These are phyloP conservation scores for Quadroppia sp. DNA, from an alignment of 2,888 invertebrate genomes.

Conservation along the genomic window DNA sequence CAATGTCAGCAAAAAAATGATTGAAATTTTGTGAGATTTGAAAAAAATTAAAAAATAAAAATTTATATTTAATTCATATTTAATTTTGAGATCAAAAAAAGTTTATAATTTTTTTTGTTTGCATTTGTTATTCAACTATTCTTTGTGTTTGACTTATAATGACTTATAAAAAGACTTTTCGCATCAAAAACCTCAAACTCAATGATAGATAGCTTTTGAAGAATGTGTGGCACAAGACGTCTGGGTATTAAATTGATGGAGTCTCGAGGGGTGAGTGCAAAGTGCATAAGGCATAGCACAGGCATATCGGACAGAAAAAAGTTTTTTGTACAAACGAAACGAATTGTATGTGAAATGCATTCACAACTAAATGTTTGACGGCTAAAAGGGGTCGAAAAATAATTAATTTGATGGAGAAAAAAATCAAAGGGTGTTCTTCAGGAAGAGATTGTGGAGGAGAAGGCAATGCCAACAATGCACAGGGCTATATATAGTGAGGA, in stretches of 20 bases:
- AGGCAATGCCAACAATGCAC: too few species aligned
- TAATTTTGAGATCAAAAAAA: too few species aligned
- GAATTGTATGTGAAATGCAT: not conserved
- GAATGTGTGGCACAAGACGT: slow-evolving; percentile 5
- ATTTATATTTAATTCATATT: too few species aligned
- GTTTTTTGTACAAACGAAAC: not conserved
- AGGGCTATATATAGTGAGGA: too few species aligned
- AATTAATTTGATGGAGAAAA: not conserved
- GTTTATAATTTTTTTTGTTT: too few species aligned
- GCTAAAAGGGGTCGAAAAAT: not conserved
- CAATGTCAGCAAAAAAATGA: too few species aligned
- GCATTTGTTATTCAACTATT: too few species aligned
- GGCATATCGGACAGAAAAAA: not conserved
- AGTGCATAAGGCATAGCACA: not conserved
- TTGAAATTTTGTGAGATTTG: too few species aligned
- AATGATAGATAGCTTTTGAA: not conserved
- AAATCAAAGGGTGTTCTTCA: not conserved
- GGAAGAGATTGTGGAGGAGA: not conserved
- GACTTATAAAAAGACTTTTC: too few species aligned
- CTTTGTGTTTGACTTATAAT: too few species aligned
- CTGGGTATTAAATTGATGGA: not conserved
- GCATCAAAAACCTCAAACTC: not conserved
- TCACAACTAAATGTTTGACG: slow-evolving; percentile 1
- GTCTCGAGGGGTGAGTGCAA: slow-evolving; percentile 11
- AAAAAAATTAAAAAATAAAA: too few species aligned